Evolutionary conservation across 2,888 invertebrate genomes (phyloP), one percentile per base, ranked within the genome.

Genomic region (Drosophila vallismaia): DNA sequence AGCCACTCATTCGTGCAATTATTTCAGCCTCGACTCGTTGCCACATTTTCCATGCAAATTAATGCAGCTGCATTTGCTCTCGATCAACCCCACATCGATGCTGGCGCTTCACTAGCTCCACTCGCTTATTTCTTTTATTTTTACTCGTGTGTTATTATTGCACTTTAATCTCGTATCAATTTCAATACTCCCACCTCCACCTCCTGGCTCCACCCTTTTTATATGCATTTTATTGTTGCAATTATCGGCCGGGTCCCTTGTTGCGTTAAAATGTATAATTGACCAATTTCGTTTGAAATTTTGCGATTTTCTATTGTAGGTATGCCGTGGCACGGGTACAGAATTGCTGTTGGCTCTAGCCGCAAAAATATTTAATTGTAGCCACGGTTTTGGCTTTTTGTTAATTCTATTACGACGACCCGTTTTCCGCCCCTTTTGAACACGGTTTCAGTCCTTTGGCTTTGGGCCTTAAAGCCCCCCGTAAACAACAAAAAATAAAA

Each of bases 361-460:
- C 71, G 55, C 73, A 52, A 71, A 77, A 71, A 71, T 81, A 84
- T 81, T 77, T 81, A 81, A 81, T 82, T 79, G 76, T 64, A 26
- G 38, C 58, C 63, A 42, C 62, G 69, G 62, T 69, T 76, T 71
- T 77, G 33, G 52, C 69, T 56, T 85, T 82, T 77, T 64, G 57
- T 74, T 83, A 82, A 82, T 83, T 85, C 73, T 75, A 86, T 86
- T 86, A 79, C 72, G 46, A 55, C 52, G 70, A 70, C 60, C 19
- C 19, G 19, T 19, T 19, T 19, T 19, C 57, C 66, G 71, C 71
- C 67, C 36, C 36, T 31, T 33, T 36, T 14, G 4, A 14, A 42
- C 33, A 31, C 49, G 38, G 24, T 40, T 44, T n/a, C 1, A 55
- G 9, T 26, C 29, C 19, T 48, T 10, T 53, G 14, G 14, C 4